phyloP scores from a whole-genome alignment of 1,140 invertebrate genomes.

The Muscidifurax raptorellus region DNA sequence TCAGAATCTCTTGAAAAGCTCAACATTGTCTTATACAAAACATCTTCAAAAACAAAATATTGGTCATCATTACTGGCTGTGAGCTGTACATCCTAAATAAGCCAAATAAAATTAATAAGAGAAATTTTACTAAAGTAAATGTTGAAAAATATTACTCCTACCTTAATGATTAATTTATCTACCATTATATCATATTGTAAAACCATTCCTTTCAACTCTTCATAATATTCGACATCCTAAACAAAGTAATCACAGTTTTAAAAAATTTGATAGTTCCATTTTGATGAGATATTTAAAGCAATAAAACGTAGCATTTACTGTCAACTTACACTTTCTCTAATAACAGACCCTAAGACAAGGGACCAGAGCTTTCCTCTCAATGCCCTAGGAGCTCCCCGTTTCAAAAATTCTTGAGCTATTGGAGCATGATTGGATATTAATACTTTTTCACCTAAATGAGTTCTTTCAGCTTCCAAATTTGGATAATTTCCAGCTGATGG shows the following conservation, averaged over 20 bases:
- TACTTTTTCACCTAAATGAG: slow-evolving; percentile 81
- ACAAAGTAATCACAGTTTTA: slow-evolving; percentile 56
- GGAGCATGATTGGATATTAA: slow-evolving; percentile 82
- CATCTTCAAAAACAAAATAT: slow-evolving; percentile 98
- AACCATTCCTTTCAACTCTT: slow-evolving; percentile 88
- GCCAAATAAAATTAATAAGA: not conserved
- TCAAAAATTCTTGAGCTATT: slow-evolving; percentile 88
- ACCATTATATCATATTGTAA: slow-evolving; percentile 93
- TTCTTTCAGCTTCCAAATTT: slow-evolving; percentile 82
- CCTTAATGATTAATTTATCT: slow-evolving; percentile 95
- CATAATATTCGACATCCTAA: slow-evolving; percentile 89
- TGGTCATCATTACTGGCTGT: slow-evolving; percentile 98
- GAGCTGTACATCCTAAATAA: slow-evolving; percentile 89
- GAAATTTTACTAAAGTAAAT: not conserved
- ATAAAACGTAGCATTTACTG: slow-evolving; percentile 61
- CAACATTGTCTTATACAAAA: slow-evolving; percentile 94
- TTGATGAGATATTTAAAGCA: slow-evolving; percentile 27
- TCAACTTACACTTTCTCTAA: slow-evolving; percentile 78
- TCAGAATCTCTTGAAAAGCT: slow-evolving; percentile 94
- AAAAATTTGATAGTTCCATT: slow-evolving; percentile 33
- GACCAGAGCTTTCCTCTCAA: slow-evolving; percentile 87
- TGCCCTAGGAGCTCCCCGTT: slow-evolving; percentile 88
- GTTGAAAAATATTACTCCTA: slow-evolving; percentile 62
- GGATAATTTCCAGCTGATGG: slow-evolving; percentile 76
- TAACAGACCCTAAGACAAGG: slow-evolving; percentile 85